phyloP scores from a whole-genome alignment of 2,888 invertebrate species.

The Lysandra coridon region DNA sequence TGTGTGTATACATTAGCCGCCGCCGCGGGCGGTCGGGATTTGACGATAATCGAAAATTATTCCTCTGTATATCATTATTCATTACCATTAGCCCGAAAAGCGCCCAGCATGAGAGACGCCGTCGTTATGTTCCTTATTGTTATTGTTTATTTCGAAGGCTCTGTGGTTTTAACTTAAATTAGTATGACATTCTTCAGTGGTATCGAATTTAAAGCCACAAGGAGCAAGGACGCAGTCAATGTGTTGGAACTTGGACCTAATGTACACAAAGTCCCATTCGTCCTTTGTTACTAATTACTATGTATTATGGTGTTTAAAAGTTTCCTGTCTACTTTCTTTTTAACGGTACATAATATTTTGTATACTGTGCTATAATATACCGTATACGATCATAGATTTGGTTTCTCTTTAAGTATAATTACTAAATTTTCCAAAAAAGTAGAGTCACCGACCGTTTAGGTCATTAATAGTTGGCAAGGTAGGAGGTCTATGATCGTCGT shows the following conservation, averaged over 20 bases:
- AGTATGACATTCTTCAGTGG: neutral
- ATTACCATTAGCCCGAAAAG: constrained; percentile 8
- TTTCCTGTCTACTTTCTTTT: neutral
- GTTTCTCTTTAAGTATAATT: too few species aligned
- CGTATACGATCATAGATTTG: too few species aligned
- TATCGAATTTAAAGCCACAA: neutral
- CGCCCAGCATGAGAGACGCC: neutral
- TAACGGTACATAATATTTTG: neutral
- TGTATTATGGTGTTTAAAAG: neutral
- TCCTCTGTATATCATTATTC: constrained; percentile 14
- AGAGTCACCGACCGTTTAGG: neutral
- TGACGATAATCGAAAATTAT: constrained; percentile 28
- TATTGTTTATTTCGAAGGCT: neutral
- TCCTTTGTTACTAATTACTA: neutral
- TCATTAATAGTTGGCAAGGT: neutral
- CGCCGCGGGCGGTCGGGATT: constrained; percentile 51
- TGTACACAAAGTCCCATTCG: neutral
- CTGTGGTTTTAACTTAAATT: neutral
- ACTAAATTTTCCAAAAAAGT: too few species aligned
- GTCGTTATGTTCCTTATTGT: neutral
- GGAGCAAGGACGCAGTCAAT: neutral
- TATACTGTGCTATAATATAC: too few species aligned
- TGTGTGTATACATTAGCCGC: constrained; percentile 46
- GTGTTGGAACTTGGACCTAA: neutral
- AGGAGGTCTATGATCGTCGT: neutral